These are phyloP conservation scores for Cotesia glomerata DNA, from an alignment of 1,140 invertebrate genomes.

Conservation along the genomic window DNA sequence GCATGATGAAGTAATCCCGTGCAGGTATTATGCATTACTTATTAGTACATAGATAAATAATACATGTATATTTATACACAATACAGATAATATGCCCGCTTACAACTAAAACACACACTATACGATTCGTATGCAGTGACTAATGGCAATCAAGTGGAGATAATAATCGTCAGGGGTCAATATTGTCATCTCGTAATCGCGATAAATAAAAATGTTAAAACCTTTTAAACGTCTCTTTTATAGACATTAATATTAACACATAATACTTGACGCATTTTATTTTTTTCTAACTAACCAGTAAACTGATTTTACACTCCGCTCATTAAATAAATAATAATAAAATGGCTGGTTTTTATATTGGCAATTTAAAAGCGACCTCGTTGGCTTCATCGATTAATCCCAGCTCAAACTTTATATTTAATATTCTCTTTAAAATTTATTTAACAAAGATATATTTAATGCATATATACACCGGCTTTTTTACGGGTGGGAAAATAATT, in stretches of 20 bases:
- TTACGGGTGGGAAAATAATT: no score
- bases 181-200: constrained; percentile 20
- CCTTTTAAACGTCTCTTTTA: background rate
- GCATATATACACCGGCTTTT: no score
- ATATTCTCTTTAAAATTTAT: background rate
- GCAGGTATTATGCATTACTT: no score
- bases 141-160: constrained; percentile 23
- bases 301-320: no score
- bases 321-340: background rate
- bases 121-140: constrained; percentile 13
- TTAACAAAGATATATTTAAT: background rate
- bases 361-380: constrained; percentile 22
- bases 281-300: no score
- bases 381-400: constrained; percentile 14
- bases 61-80: no score
- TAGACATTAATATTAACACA: no score
- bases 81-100: no score
- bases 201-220: constrained; percentile 9
- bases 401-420: background rate
- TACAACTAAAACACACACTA: background rate
- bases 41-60: no score
- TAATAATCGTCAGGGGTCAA: constrained; percentile 19
- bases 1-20: constrained; percentile 14
- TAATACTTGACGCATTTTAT: no score
- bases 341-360: background rate